phyloP scores from a whole-genome alignment of 2,797 vertebrate species.

The Xenops minutus region DNA sequence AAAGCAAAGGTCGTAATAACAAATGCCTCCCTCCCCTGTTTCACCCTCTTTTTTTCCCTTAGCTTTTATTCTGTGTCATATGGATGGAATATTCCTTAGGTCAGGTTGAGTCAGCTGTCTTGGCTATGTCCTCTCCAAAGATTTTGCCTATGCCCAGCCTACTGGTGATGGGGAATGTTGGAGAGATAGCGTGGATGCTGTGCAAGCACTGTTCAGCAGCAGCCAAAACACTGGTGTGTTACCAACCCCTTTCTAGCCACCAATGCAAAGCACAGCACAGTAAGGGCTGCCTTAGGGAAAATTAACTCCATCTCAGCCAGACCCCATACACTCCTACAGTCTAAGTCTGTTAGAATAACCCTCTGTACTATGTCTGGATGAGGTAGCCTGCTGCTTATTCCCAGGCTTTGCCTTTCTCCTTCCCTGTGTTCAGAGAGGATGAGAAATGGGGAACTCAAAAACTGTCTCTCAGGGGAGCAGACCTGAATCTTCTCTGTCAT shows the following conservation, averaged over 20 bases:
- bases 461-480: background rate
- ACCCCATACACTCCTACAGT: background rate
- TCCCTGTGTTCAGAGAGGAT: background rate
- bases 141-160: background rate
- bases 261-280: background rate
- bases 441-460: background rate
- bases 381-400: background rate
- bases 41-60: rapidly evolving
- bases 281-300: background rate
- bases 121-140: background rate
- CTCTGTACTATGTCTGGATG: background rate
- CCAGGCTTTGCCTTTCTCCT: background rate
- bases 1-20: background rate
- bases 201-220: background rate
- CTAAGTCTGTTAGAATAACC: background rate
- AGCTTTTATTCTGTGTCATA: background rate
- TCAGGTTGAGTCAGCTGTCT: background rate
- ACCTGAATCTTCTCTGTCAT: background rate
- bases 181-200: background rate
- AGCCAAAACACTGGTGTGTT: background rate
- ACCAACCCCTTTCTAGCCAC: background rate
- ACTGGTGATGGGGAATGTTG: background rate
- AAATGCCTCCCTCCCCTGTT: background rate
- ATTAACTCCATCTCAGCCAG: background rate
- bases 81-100: background rate